phyloP scores from a whole-genome alignment of 2,113 vertebrate genomes.

The Larimichthys crocea region DNA sequence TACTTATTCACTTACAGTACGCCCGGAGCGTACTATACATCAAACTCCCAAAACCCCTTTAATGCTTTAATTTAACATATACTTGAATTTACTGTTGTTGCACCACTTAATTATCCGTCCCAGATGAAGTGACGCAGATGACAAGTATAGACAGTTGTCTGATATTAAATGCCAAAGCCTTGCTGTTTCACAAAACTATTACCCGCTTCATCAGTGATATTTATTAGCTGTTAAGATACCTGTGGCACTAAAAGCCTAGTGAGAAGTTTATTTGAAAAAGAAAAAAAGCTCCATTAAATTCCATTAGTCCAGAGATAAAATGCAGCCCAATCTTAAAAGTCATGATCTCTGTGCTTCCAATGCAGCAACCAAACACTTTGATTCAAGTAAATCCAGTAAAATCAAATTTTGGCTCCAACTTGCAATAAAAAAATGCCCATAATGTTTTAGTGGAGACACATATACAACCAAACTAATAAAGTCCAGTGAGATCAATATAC shows the following conservation, averaged over 20 bases:
- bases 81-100: neutral
- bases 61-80: slow-evolving; percentile 19
- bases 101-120: neutral
- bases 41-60: slow-evolving; percentile 5
- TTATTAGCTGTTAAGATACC: neutral
- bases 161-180: neutral
- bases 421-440: neutral
- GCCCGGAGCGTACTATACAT: slow-evolving; percentile 5
- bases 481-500: slow-evolving; percentile 5
- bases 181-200: neutral
- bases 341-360: neutral
- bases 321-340: neutral
- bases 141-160: neutral
- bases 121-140: neutral
- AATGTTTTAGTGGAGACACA: slow-evolving; percentile 11
- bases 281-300: slow-evolving; percentile 12
- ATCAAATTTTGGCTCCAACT: neutral
- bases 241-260: neutral
- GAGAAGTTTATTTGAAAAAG: neutral
- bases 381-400: no score
- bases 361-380: neutral
- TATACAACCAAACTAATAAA: slow-evolving; percentile 2
- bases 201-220: neutral
- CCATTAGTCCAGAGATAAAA: neutral
- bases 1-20: slow-evolving; percentile 47